Percentiles rank a stretch among this genome's conserved stretches.
Evolutionary conservation across 2,888 invertebrate species (phyloP).

Genomic region (Tillus elongatus): DNA sequence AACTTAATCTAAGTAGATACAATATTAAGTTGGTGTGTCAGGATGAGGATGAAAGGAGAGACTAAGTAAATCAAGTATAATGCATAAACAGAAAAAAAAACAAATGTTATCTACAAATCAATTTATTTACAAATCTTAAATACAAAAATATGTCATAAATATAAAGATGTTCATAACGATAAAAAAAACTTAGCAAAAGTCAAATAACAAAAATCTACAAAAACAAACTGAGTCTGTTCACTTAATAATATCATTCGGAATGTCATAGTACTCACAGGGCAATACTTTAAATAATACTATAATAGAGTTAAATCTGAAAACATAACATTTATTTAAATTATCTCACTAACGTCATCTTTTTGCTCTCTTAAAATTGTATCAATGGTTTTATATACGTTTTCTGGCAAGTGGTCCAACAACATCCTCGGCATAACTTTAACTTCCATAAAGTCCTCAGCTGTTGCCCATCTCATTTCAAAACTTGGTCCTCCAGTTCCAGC

Average conservation of each 20-base stretch:
- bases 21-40: too few relatives aligned
- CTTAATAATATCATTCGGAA: constrained; percentile 1
- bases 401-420: constrained; percentile 78
- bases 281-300: neutral
- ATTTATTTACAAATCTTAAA: too few relatives aligned
- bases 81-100: too few relatives aligned
- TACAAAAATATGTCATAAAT: too few relatives aligned
- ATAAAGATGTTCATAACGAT: too few relatives aligned
- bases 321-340: constrained; percentile 21
- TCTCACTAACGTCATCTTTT: constrained; percentile 35
- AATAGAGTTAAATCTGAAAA: neutral
- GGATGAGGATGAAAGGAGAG: too few relatives aligned
- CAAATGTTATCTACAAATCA: too few relatives aligned
- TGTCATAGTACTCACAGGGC: neutral
- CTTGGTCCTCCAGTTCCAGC: constrained; percentile 54
- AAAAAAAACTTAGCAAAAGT: too few relatives aligned
- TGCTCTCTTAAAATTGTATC: constrained; percentile 52
- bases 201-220: too few relatives aligned
- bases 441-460: constrained; percentile 71
- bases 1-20: too few relatives aligned
- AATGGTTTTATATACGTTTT: constrained; percentile 64
- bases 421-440: constrained; percentile 77
- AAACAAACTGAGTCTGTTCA: too few relatives aligned
- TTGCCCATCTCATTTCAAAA: constrained; percentile 72
- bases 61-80: too few relatives aligned